phyloP scores from a whole-genome alignment of 2,113 vertebrate genomes.

The Barbus barbus region DNA sequence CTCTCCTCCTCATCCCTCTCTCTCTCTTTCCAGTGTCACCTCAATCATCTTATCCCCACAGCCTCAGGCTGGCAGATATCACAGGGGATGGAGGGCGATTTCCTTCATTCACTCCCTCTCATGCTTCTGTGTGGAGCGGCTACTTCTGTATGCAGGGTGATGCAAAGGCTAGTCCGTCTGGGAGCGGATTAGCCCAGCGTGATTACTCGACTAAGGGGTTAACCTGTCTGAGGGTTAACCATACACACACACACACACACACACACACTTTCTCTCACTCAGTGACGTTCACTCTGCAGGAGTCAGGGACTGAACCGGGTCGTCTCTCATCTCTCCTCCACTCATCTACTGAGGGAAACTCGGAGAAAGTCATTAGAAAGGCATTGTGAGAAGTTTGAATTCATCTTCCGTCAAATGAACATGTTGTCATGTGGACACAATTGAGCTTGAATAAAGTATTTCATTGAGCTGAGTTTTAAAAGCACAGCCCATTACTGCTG shows the following conservation, averaged over 20 bases:
- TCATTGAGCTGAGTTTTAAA: neutral
- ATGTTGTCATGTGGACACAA: conserved; percentile 13
- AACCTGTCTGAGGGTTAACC: conserved; percentile 44
- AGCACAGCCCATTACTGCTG: neutral
- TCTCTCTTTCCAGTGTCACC: conserved; percentile 43
- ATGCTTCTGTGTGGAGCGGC: conserved; percentile 19
- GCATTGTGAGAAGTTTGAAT: conserved; percentile 5
- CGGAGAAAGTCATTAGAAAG: conserved; percentile 32
- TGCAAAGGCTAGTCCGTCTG: conserved; percentile 46
- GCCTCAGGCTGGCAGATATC: conserved; percentile 54
- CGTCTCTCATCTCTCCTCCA: neutral
- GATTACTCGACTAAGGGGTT: conserved; percentile 51
- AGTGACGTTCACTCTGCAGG: neutral
- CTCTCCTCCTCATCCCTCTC: conserved; percentile 3
- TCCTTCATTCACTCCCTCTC: conserved; percentile 47
- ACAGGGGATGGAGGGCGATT: conserved; percentile 45
- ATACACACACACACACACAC: neutral
- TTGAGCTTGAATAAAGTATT: neutral
- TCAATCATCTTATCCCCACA: conserved; percentile 55
- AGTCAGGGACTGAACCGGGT: neutral
- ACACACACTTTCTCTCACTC: conserved; percentile 16
- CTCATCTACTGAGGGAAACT: conserved; percentile 13
- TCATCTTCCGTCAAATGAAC: neutral
- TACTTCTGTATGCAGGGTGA: conserved; percentile 41
- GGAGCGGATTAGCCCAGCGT: conserved; percentile 50